These are phyloP conservation scores for Platycnemis pennipes DNA, from an alignment of 2,888 invertebrate species.

Conservation along the genomic window DNA sequence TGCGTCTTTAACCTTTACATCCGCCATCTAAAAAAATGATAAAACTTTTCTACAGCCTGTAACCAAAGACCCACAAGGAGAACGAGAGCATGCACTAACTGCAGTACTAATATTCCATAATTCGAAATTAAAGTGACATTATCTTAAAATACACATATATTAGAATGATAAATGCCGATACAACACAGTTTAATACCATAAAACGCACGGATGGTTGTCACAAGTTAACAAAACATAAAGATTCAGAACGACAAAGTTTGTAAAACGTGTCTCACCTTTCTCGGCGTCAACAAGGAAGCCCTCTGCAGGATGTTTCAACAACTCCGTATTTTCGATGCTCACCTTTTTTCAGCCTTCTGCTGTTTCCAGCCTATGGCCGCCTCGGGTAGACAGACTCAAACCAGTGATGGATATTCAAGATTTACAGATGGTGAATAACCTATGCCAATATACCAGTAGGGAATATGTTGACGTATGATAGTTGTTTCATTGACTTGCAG, in stretches of 20 bases:
- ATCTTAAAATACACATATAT: neutral
- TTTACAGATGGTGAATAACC: conserved; percentile 60
- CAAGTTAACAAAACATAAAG: neutral
- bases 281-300: conserved; percentile 28
- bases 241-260: neutral
- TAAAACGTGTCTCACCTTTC: conserved; percentile 56
- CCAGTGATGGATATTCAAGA: conserved; percentile 69
- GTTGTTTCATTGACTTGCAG: no score
- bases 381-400: conserved; percentile 24
- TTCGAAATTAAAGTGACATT: no score
- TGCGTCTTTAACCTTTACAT: conserved; percentile 82
- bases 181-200: neutral
- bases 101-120: neutral
- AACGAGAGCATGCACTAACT: conserved; percentile 5
- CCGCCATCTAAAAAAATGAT: conserved; percentile 85
- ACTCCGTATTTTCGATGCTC: neutral
- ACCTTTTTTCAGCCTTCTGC: neutral
- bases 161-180: neutral
- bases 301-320: neutral
- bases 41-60: conserved; percentile 46
- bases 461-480: neutral
- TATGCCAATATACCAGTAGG: neutral
- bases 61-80: no score
- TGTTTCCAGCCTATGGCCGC: conserved; percentile 65
- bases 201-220: neutral